Evolutionary conservation across 2,797 vertebrate genomes (phyloP).

Genomic region (Lemur catta): DNA sequence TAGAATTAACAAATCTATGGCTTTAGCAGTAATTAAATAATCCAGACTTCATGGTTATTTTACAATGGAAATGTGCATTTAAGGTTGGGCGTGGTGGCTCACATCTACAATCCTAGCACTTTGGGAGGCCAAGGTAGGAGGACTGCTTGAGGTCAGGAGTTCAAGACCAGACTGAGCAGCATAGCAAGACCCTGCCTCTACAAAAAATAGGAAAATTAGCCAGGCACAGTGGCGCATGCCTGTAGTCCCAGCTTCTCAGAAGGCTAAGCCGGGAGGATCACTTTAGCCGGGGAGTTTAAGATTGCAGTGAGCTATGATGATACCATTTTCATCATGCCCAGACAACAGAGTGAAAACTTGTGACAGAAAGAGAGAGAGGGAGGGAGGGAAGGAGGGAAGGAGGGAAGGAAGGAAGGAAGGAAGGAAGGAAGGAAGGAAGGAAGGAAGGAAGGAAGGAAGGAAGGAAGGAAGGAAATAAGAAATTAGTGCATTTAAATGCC

Average conservation of each 20-base stretch:
- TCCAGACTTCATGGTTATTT: not conserved
- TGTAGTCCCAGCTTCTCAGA: not conserved
- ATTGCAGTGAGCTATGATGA: not conserved
- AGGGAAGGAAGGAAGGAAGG: too few relatives aligned
- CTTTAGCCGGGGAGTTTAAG: not conserved
- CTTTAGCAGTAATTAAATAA: not conserved
- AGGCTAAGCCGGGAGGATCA: not conserved
- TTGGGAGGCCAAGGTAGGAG: not conserved
- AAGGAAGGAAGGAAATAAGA: too few relatives aligned
- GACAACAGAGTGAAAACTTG: not conserved
- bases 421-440: too few relatives aligned
- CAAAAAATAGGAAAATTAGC: not conserved
- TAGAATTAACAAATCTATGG: not conserved
- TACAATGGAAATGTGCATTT: not conserved
- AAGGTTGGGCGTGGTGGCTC: not conserved
- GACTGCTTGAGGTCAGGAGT: not conserved
- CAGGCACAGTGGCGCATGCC: not conserved
- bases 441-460: not conserved
- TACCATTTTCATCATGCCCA: not conserved
- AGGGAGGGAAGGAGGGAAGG: too few relatives aligned
- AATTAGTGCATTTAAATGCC: not conserved
- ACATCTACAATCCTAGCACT: not conserved
- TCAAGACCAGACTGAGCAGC: not conserved
- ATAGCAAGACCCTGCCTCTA: not conserved
- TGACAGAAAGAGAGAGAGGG: not conserved